Base-by-base conservation (phyloP, 1,140 invertebrate genomes). In the Coelopa frigida region DNA sequence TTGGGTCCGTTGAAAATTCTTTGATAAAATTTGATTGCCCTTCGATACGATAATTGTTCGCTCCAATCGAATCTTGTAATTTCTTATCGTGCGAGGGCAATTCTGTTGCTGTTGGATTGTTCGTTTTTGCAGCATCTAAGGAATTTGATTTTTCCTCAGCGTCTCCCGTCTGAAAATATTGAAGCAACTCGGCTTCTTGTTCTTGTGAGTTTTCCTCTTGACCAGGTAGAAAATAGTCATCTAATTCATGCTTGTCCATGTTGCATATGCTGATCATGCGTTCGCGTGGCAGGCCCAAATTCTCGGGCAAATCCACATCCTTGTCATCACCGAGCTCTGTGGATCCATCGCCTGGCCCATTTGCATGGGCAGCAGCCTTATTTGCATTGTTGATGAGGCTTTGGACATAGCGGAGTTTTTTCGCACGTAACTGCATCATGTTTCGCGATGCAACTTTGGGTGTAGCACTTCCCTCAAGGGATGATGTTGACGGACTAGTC, bases 191-290 rank as follows among this genome's bases (percentile, higher is more conserved):
- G 57, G 84, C 82, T 57, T 88, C 85, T 55, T 82, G 83, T 54
- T 87, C 84, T 58, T 87, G 82, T 33, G 83, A 84, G 68, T 85
- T 87, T 51, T 78, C 80, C 33, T 82, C 78, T 29, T 81, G 80
- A 38, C 52, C 57, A 53, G 68, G 68, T 52, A 87, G 73, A 54
- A 66, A 66, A 64, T 87, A 87, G 68, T 87, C 84, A 57, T 85
- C 82, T 29, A 89, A 67, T 29, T 83, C 83, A 56, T 87, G 83
- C 29, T 83, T 82, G 57, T 86, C 84, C 49, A 87, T 81, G 37
- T 80, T 81, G 54, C 80, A 80, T 24, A 84, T 78, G 57, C 79
- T 81, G 33, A 80, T 78, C 2, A 82, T 76, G 26, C 80, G 72
- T 56, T 82, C 79, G 14, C 80, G 69, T 10, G 66, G 67, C 43